These are phyloP conservation scores for Halcyon badia DNA, from an alignment of 2,797 vertebrate species.

Conservation along the genomic window DNA sequence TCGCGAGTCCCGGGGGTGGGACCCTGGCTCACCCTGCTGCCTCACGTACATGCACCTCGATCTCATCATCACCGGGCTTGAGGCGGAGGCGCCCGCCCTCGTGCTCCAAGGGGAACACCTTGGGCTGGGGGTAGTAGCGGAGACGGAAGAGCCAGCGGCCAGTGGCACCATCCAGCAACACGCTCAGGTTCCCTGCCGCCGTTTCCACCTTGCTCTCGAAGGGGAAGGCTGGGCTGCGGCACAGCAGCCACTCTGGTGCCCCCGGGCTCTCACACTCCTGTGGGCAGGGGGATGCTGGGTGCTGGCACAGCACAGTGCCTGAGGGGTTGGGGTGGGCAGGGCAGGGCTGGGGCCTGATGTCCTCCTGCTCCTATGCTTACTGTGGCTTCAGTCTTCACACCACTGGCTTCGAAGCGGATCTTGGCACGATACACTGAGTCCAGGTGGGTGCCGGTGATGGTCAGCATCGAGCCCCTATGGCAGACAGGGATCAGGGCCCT, in stretches of 20 bases:
- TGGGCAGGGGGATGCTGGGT: background rate
- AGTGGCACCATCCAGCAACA: constrained; percentile 85
- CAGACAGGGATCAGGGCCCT: background rate
- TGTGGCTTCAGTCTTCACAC: background rate
- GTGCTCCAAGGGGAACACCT: constrained; percentile 79
- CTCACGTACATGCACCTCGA: constrained; percentile 87
- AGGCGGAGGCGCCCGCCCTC: constrained; percentile 80
- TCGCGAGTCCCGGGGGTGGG: fast-evolving
- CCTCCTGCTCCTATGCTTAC: constrained; percentile 33
- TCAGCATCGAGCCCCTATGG: constrained; percentile 87
- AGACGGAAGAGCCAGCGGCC: constrained; percentile 82
- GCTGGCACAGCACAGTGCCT: fast-evolving
- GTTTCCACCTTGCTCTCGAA: constrained; percentile 77
- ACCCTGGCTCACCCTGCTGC: background rate
- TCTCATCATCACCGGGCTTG: constrained; percentile 84
- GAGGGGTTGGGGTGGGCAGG: fast-evolving
- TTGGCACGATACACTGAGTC: constrained; percentile 86
- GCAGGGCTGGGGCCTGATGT: fast-evolving
- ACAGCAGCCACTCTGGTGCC: constrained; percentile 79
- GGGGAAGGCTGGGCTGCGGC: constrained; percentile 83
- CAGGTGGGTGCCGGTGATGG: constrained; percentile 88
- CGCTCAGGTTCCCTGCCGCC: constrained; percentile 82
- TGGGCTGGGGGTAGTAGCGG: constrained; percentile 84
- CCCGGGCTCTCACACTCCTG: constrained; percentile 80
- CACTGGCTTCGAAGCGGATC: constrained; percentile 80